A percentile compares a stretch with the other conserved stretches of the same genome.
Evolutionary conservation across 2,888 invertebrate species (phyloP).

Genomic region (Neocrepidodera transversa): DNA sequence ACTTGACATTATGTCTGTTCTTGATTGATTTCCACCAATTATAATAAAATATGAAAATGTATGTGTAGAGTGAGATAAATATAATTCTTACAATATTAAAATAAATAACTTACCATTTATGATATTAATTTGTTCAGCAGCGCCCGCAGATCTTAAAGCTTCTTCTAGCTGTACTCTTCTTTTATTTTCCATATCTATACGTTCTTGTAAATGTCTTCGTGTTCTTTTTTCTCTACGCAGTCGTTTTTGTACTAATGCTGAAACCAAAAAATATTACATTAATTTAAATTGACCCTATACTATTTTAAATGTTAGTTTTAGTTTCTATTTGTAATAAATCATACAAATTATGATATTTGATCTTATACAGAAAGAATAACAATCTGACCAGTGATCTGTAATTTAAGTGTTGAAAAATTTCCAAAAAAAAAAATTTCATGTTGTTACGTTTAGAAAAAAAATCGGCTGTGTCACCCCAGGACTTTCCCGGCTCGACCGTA

Average conservation of each 20-base stretch:
- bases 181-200: constrained; percentile 81
- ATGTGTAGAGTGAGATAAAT: too few relatives aligned
- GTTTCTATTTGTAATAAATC: too few relatives aligned
- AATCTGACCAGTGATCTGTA: too few relatives aligned
- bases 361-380: too few relatives aligned
- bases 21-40: constrained; percentile 6
- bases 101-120: constrained; percentile 77
- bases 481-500: too few relatives aligned
- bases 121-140: constrained; percentile 79
- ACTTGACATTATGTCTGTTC: neutral
- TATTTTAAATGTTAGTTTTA: neutral
- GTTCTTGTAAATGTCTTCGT: constrained; percentile 83
- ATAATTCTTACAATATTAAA: too few relatives aligned
- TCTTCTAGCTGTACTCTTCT: constrained; percentile 82
- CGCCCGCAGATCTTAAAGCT: constrained; percentile 78
- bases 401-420: too few relatives aligned
- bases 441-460: too few relatives aligned
- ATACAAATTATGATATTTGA: too few relatives aligned
- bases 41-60: too few relatives aligned
- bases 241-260: constrained; percentile 89
- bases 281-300: neutral
- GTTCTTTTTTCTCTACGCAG: constrained; percentile 87
- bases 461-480: too few relatives aligned
- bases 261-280: constrained; percentile 53
- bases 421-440: too few relatives aligned